Percentiles rank a stretch among this genome's conserved stretches.
phyloP scores from a whole-genome alignment of 2,797 vertebrate species.

The Trachops cirrhosus region DNA sequence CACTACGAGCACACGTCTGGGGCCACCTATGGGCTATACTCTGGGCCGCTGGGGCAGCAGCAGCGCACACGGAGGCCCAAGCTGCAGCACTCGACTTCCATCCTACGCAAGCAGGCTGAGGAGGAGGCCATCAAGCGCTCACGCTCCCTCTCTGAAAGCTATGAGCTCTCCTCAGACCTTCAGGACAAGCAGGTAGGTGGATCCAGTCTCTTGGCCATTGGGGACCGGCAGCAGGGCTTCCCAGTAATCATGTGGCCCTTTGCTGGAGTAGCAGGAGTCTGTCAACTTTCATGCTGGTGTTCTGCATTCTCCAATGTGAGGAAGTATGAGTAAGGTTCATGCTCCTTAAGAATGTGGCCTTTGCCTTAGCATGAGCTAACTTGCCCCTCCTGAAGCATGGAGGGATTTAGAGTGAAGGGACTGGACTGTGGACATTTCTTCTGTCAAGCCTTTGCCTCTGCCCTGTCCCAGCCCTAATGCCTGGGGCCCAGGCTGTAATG shows the following conservation, averaged over 20 bases:
- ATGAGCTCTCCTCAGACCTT: constrained; percentile 98
- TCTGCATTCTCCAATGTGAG: fast-evolving
- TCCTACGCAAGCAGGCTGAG: constrained; percentile 97
- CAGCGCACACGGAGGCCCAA: constrained; percentile 90
- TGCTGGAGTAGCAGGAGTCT: too few species aligned
- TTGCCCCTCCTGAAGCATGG: fast-evolving
- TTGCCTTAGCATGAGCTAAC: fast-evolving
- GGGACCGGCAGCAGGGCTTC: not conserved
- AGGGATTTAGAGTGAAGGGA: not conserved
- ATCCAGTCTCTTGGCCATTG: not conserved
- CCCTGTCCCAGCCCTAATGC: not conserved
- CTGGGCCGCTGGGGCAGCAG: constrained; percentile 89
- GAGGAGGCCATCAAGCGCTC: constrained; percentile 98
- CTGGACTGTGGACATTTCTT: not conserved
- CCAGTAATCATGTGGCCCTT: not conserved
- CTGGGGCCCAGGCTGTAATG: too few species aligned
- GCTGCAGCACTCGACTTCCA: constrained; percentile 95
- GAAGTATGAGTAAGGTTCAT: fast-evolving
- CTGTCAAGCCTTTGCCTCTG: not conserved
- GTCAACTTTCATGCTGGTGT: too few species aligned
- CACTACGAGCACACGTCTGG: constrained; percentile 90
- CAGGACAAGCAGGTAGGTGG: constrained; percentile 89
- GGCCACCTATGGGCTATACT: constrained; percentile 87
- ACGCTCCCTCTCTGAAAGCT: constrained; percentile 97
- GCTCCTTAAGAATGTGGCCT: not conserved